phyloP scores from a whole-genome alignment of 2,888 invertebrate genomes.

The Marronus borbonicus region DNA sequence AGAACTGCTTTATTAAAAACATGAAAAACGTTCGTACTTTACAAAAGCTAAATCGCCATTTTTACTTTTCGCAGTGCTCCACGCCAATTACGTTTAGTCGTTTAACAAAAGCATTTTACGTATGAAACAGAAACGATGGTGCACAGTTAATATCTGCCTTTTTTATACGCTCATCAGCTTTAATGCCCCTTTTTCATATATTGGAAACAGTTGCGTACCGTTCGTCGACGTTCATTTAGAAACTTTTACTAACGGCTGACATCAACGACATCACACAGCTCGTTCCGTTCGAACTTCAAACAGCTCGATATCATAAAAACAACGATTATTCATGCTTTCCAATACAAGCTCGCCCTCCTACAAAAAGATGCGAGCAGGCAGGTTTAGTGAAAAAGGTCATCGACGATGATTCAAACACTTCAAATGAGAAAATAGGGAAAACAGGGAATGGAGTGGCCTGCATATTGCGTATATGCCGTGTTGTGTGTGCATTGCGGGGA shows the following conservation, averaged over 20 bases:
- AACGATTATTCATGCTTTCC: not conserved
- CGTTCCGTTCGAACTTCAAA: slow-evolving; percentile 1
- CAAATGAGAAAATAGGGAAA: slow-evolving; percentile 51
- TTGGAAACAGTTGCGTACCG: too few species aligned
- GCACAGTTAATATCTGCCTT: not conserved
- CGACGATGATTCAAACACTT: slow-evolving; percentile 45
- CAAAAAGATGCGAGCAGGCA: not conserved
- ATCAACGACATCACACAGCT: too few species aligned
- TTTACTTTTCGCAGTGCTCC: not conserved
- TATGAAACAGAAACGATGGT: not conserved
- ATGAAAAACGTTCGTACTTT: too few species aligned
- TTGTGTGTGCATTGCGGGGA: too few species aligned
- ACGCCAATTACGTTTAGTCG: not conserved
- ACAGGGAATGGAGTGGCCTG: slow-evolving; percentile 48
- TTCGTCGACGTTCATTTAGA: too few species aligned
- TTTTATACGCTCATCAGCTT: not conserved
- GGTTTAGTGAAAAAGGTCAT: slow-evolving; percentile 40
- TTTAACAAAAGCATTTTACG: not conserved
- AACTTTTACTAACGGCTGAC: too few species aligned
- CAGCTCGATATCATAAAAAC: slow-evolving; percentile 8
- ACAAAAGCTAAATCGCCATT: too few species aligned
- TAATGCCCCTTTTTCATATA: not conserved
- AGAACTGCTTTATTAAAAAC: too few species aligned
- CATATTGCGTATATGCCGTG: not conserved
- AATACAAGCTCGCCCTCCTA: not conserved